Conservation (phyloP, 2,888 invertebrate species). For the Chydorus sphaericus region DNA sequence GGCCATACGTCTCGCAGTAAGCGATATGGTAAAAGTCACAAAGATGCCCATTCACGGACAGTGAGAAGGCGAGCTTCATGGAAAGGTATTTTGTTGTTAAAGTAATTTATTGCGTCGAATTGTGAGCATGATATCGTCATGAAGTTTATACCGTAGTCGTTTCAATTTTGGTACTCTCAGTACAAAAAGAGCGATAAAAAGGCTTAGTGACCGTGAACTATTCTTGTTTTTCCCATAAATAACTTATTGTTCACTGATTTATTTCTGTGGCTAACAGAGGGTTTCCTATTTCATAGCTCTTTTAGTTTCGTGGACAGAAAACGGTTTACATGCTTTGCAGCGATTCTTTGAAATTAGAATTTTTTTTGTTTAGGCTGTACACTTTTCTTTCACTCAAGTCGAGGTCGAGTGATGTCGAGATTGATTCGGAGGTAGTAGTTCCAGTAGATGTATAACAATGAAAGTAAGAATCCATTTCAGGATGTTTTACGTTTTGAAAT, state of each 20-base stretch:
- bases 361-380: slow-evolving; percentile 31
- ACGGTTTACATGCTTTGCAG: background rate
- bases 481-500: too few species aligned
- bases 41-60: slow-evolving; percentile 96
- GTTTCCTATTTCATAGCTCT: too few species aligned
- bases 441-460: background rate
- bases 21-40: slow-evolving; percentile 85
- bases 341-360: background rate
- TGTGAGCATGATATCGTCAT: too few species aligned
- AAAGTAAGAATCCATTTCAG: background rate
- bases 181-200: too few species aligned
- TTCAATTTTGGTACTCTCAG: too few species aligned
- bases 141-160: too few species aligned
- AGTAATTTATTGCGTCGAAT: background rate
- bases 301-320: too few species aligned
- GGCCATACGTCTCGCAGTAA: slow-evolving; percentile 81
- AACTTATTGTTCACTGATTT: too few species aligned
- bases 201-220: background rate
- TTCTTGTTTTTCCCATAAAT: too few species aligned
- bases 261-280: too few species aligned
- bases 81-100: slow-evolving; percentile 42
- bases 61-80: slow-evolving; percentile 92
- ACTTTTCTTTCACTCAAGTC: slow-evolving; percentile 96
- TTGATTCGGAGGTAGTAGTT: slow-evolving; percentile 47
- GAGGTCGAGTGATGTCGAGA: too few species aligned